Conservation (phyloP, 2,888 invertebrate species). For the Meta bourneti region DNA sequence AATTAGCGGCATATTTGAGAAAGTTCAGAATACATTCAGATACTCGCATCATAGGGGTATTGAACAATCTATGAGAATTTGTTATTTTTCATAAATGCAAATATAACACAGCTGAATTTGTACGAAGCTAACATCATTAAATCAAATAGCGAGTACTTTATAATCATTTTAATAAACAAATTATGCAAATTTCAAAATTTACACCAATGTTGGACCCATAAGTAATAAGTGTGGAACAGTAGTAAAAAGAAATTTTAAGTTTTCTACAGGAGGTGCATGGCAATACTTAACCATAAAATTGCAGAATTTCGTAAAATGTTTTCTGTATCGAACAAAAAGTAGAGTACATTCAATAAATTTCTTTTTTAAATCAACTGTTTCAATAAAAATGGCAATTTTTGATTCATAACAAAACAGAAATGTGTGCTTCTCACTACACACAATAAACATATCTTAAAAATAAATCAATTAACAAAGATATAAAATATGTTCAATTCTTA, state of each 20-base stretch:
- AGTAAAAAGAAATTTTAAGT: conserved; percentile 2
- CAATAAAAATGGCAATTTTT: neutral
- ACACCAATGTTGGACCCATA: conserved; percentile 56
- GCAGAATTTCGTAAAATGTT: neutral
- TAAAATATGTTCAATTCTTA: conserved; percentile 35
- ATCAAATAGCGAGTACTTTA: neutral
- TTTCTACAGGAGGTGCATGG: neutral
- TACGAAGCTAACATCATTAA: neutral
- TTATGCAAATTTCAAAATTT: conserved; percentile 37
- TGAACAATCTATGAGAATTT: neutral
- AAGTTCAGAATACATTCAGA: neutral
- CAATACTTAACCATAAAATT: neutral
- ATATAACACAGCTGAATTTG: conserved; percentile 11
- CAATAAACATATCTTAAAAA: conserved; percentile 6
- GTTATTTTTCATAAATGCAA: conserved; percentile 9
- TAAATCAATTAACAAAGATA: conserved; percentile 32
- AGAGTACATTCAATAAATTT: neutral
- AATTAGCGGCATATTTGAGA: neutral
- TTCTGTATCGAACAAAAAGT: neutral
- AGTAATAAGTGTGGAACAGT: conserved; percentile 2
- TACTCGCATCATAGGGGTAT: neutral
- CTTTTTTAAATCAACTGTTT: conserved; percentile 5
- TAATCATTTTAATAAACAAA: conserved; percentile 14
- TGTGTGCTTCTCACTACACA: neutral
- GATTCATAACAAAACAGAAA: neutral